phyloP scores from a whole-genome alignment of 2,797 vertebrate genomes.

The Neosalanx taihuensis region DNA sequence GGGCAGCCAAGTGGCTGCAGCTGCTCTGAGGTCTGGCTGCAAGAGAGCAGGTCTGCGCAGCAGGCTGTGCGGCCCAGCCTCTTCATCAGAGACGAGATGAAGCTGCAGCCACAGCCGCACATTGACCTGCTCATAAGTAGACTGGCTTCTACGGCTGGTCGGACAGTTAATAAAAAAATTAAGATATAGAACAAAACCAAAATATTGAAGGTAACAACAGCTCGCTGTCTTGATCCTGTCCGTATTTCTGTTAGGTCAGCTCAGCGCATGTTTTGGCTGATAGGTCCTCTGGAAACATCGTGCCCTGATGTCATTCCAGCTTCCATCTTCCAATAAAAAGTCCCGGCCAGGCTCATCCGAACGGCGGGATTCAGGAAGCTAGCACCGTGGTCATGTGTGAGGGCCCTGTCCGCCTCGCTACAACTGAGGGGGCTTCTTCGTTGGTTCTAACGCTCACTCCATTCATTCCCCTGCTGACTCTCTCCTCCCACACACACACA shows the following conservation, averaged over 20 bases:
- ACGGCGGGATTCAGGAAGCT: slow-evolving; percentile 28
- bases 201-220: background rate
- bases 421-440: slow-evolving; percentile 42
- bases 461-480: slow-evolving; percentile 64
- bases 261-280: slow-evolving; percentile 47
- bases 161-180: slow-evolving; percentile 1
- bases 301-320: too few species aligned
- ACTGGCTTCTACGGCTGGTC: slow-evolving; percentile 57
- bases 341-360: background rate
- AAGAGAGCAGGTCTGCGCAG: slow-evolving; percentile 94
- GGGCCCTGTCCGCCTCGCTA: slow-evolving; percentile 47
- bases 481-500: slow-evolving; percentile 49
- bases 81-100: slow-evolving; percentile 99
- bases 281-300: slow-evolving; percentile 52
- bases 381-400: slow-evolving; percentile 18
- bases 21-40: slow-evolving; percentile 91
- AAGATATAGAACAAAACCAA: background rate
- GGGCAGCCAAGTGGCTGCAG: slow-evolving; percentile 92
- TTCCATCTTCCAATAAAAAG: background rate
- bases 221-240: slow-evolving; percentile 39
- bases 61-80: slow-evolving; percentile 93
- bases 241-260: slow-evolving; percentile 30
- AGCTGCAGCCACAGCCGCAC: slow-evolving; percentile 98
- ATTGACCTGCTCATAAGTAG: slow-evolving; percentile 90
- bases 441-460: slow-evolving; percentile 40